Percentiles rank a stretch among this genome's conserved stretches.
These are phyloP conservation scores for Austrofundulus limnaeus DNA, from an alignment of 2,113 vertebrate genomes.

Conservation along the genomic window DNA sequence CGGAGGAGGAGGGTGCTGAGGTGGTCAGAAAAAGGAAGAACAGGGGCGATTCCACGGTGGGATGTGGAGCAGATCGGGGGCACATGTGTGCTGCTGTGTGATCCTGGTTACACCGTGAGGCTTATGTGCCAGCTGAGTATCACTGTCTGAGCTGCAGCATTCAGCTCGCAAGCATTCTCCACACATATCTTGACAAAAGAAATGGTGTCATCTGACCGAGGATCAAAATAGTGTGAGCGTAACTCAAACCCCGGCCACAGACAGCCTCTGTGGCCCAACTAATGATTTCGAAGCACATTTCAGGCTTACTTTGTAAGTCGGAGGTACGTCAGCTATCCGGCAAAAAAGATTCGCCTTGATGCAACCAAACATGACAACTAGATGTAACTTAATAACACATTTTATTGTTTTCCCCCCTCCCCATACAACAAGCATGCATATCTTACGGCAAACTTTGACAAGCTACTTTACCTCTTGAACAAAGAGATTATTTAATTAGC, in stretches of 20 bases:
- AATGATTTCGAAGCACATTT: constrained; percentile 81
- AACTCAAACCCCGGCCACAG: constrained; percentile 76
- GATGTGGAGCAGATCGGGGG: constrained; percentile 35
- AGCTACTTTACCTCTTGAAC: constrained; percentile 45
- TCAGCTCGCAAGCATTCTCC: constrained; percentile 75
- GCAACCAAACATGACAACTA: constrained; percentile 66
- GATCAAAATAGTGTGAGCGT: constrained; percentile 83
- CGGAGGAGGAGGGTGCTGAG: constrained; percentile 51
- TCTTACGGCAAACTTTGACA: constrained; percentile 52
- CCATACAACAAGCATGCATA: constrained; percentile 68
- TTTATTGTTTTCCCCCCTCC: too few species aligned
- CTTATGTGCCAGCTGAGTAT: constrained; percentile 65
- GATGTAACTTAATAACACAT: constrained; percentile 41
- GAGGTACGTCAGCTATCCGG: constrained; percentile 64
- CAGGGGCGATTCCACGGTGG: constrained; percentile 40
- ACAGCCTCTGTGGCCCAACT: constrained; percentile 67
- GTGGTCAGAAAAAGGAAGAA: constrained; percentile 58
- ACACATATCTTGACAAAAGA: constrained; percentile 82
- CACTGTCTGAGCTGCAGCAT: constrained; percentile 59
- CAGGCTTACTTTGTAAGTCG: constrained; percentile 69
- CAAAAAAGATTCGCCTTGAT: constrained; percentile 57
- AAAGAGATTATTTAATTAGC: constrained; percentile 74
- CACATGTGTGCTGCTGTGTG: constrained; percentile 44
- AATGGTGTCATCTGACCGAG: constrained; percentile 80
- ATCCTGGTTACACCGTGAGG: constrained; percentile 56